These are phyloP conservation scores for Choristoneura fumiferana DNA, from an alignment of 1,140 invertebrate genomes.

Conservation along the genomic window DNA sequence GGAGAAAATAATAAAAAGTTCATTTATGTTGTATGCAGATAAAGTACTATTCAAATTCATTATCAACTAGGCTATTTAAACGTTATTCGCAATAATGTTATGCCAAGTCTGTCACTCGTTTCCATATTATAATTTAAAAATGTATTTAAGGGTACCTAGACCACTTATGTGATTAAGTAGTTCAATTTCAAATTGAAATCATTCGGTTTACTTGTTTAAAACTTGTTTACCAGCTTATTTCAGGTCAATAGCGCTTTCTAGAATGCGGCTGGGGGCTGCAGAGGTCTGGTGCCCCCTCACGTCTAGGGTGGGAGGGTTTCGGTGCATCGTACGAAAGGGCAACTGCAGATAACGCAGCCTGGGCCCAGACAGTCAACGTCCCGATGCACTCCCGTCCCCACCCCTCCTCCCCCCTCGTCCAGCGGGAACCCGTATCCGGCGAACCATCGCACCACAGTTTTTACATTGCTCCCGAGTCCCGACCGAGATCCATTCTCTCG, in stretches of 20 bases:
- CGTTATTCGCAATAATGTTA: too few relatives aligned
- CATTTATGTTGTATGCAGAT: too few relatives aligned
- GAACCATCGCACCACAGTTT: conserved; percentile 55
- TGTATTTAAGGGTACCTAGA: too few relatives aligned
- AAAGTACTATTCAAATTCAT: too few relatives aligned
- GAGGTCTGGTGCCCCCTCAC: conserved; percentile 54
- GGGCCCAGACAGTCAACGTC: conserved; percentile 74
- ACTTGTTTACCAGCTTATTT: conserved; percentile 47
- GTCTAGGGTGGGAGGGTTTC: conserved; percentile 66
- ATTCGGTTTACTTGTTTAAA: conserved; percentile 6
- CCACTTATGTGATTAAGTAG: background rate
- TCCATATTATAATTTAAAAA: too few relatives aligned
- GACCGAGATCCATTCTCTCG: conserved; percentile 36
- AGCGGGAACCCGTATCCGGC: conserved; percentile 71
- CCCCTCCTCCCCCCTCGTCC: conserved; percentile 35
- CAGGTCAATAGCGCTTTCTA: conserved; percentile 68
- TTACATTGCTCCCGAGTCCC: conserved; percentile 48
- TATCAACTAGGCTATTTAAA: too few relatives aligned
- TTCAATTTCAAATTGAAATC: background rate
- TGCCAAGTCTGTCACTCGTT: too few relatives aligned
- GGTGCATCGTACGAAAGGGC: conserved; percentile 75
- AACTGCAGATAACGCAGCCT: conserved; percentile 75
- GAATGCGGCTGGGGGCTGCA: conserved; percentile 55
- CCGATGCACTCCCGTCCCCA: conserved; percentile 61
- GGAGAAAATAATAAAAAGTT: too few relatives aligned